Evolutionary conservation across 2,888 invertebrate genomes (phyloP), one percentile per base, ranked within the genome.

Genomic region (Polyploca ridens): DNA sequence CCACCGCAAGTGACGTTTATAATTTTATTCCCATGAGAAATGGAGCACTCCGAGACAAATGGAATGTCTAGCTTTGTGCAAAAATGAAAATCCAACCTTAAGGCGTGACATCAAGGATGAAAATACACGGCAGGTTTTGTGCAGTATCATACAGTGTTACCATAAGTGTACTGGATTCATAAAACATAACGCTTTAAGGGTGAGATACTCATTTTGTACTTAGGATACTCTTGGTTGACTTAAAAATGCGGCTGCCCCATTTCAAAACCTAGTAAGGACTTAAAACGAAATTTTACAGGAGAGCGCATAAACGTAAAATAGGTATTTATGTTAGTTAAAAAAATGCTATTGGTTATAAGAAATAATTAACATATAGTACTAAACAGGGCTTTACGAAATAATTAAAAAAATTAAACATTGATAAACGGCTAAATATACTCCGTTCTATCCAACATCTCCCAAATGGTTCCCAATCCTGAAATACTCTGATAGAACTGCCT

Each of bases 1-100:
- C 49, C 49, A 6, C 46, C n/a, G 10, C 54, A 54, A 54, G 54
- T 54, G 54, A 19, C 19, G 19, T 54, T 19, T 10, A 19, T 54
- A 54, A 54, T 54, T 19, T 54, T 10, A 54, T 19, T 54, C 54
- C 54, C 54, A 19, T 19, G 54, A 54, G 54, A 54, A 54, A 54
- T 54, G 54, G 54, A 54, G n/a, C 54, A 19, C 54, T 54, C 27
- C 27, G 27, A 27, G 27, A 27, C 27, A 27, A 27, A 27, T 27
- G 27, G 27, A 1, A 27, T 2, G n/a, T 2, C n/a, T 16, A 54
- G 54, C 54, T 19, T 54, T 54, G 54, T 54, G 54, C 10, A 19
- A 19, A 54, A 19, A n/a, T 54, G 54, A 19, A 54, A 54, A 54
- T 10, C 3, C 54, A 19, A 54, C 54, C 10, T 19, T 54, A 54